A percentile compares a stretch with the other conserved stretches of the same genome.
phyloP scores from a whole-genome alignment of 2,113 vertebrate species.

The Canis aureus region DNA sequence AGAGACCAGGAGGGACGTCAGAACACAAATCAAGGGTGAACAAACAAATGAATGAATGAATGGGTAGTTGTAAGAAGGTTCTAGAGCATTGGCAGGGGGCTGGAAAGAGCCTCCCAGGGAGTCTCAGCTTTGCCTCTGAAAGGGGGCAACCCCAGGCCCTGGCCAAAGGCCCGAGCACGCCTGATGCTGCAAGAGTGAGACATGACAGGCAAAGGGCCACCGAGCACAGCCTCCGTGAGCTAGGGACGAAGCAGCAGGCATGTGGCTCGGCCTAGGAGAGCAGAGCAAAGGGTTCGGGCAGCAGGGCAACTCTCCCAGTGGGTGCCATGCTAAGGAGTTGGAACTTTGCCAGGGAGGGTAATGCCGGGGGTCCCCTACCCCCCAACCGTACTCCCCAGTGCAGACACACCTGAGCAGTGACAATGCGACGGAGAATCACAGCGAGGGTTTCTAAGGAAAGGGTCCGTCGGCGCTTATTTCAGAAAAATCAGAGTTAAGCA shows the following conservation, averaged over 20 bases:
- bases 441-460: neutral
- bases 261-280: neutral
- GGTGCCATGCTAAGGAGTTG: accelerated
- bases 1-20: neutral
- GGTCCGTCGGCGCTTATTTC: neutral
- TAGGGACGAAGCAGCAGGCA: accelerated
- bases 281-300: neutral
- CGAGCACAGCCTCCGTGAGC: neutral
- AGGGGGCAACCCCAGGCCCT: accelerated
- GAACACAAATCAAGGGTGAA: neutral
- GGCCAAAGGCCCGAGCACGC: accelerated
- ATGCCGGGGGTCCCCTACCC: accelerated
- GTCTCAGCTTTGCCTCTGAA: neutral
- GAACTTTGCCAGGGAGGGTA: neutral
- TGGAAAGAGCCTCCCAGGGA: neutral
- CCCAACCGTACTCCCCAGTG: accelerated
- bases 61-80: neutral
- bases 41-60: accelerated
- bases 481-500: neutral
- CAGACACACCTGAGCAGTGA: neutral
- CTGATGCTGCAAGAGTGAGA: accelerated
- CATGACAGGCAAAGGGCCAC: neutral
- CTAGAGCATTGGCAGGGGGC: neutral
- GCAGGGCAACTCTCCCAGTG: accelerated
- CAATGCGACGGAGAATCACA: neutral